Conservation (phyloP, 2,797 vertebrate species). For the Martes flavigula region DNA sequence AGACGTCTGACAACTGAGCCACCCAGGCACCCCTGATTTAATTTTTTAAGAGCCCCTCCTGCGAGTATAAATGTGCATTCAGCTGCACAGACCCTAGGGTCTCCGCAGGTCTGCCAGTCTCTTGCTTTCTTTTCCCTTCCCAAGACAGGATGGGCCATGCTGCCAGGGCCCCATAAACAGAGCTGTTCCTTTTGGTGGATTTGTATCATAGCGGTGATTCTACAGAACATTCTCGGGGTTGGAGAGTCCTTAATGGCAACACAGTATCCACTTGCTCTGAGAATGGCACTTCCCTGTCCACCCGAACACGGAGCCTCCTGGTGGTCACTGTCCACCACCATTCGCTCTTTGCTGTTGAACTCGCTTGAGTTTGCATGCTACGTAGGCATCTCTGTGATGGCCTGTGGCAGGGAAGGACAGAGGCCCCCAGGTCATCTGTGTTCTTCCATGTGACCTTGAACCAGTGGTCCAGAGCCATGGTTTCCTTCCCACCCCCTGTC, state of each 20-base stretch:
- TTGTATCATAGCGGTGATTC: background rate
- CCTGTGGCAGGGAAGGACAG: background rate
- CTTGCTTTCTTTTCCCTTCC: background rate
- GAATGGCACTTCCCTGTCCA: background rate
- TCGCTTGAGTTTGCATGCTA: rapidly evolving
- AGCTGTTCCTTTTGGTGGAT: background rate
- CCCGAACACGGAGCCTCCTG: background rate
- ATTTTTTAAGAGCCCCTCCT: background rate
- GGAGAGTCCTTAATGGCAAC: background rate
- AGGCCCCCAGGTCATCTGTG: background rate
- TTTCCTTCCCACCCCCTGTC: background rate
- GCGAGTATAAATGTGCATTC: background rate
- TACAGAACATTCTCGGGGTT: background rate
- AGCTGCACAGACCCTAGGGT: background rate
- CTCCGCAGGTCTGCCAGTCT: background rate
- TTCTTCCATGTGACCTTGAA: background rate
- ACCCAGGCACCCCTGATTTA: background rate
- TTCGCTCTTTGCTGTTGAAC: background rate
- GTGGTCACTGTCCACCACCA: rapidly evolving
- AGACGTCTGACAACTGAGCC: no score
- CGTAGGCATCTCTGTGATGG: rapidly evolving
- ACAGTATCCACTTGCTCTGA: background rate
- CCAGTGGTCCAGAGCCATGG: background rate
- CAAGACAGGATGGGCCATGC: background rate
- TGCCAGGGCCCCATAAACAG: background rate